phyloP scores from a whole-genome alignment of 2,797 vertebrate genomes.

The Scomberomorus guttatus region DNA sequence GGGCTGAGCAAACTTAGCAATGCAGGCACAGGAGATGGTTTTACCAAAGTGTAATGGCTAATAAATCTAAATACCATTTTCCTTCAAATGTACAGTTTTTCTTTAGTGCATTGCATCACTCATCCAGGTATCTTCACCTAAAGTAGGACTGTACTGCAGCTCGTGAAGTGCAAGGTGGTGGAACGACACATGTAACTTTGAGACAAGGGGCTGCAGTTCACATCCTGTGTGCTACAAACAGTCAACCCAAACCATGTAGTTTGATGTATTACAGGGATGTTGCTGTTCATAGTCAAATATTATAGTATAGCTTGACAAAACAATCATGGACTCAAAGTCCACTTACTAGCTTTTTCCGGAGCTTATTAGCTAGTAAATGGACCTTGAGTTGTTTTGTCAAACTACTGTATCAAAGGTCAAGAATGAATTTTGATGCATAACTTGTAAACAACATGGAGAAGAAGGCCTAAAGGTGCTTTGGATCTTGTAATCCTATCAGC shows the following conservation, averaged over 20 bases:
- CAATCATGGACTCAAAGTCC: background rate
- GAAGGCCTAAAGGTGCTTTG: background rate
- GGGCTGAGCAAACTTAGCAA: background rate
- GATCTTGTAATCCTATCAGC: background rate
- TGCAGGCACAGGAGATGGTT: background rate
- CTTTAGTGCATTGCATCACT: background rate
- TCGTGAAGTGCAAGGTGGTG: background rate
- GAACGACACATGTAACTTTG: no score
- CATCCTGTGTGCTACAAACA: background rate
- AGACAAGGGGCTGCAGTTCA: no score
- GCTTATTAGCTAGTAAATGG: background rate
- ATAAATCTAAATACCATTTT: background rate
- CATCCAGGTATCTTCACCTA: no score
- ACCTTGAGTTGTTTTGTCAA: background rate
- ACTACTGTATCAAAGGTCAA: background rate
- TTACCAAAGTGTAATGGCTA: background rate
- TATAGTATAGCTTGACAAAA: background rate
- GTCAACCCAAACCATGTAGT: background rate
- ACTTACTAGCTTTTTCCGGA: background rate
- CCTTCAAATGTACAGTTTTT: no score
- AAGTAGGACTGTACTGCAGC: no score
- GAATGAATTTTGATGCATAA: slow-evolving; percentile 3
- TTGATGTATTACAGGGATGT: background rate
- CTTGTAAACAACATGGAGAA: background rate
- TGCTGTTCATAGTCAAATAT: no score